These are phyloP conservation scores for Forbesichthys agassizii DNA, from an alignment of 2,113 vertebrate genomes.

Conservation along the genomic window DNA sequence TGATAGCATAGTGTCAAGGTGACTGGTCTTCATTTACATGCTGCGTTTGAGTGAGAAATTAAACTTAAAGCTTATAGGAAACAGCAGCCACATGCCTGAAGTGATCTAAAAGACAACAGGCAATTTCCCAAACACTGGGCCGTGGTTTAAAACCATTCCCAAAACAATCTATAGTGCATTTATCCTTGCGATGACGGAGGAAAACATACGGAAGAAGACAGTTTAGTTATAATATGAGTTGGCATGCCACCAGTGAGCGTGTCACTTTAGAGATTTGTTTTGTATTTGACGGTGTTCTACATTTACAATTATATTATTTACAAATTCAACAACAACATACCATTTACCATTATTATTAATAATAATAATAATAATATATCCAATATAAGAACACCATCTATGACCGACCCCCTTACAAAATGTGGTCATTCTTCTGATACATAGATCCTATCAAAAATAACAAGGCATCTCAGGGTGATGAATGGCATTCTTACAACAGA, in stretches of 20 bases:
- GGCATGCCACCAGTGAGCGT: not conserved
- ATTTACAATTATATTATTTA: not conserved
- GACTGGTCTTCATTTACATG: constrained; percentile 24
- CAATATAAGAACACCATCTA: not conserved
- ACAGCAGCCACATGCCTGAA: not conserved
- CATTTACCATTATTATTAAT: not conserved
- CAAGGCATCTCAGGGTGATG: too few species aligned
- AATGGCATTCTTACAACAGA: too few species aligned
- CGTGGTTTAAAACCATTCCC: not conserved
- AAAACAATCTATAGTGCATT: not conserved
- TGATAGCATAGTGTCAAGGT: constrained; percentile 29
- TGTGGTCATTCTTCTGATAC: too few species aligned
- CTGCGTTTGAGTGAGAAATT: constrained; percentile 31
- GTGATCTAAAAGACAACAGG: constrained; percentile 1
- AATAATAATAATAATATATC: too few species aligned
- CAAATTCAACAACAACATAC: not conserved
- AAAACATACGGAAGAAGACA: too few species aligned
- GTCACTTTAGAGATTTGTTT: not conserved
- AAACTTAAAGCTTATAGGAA: constrained; percentile 10
- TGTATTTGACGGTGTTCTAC: not conserved
- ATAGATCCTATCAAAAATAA: too few species aligned
- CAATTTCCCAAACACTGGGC: not conserved
- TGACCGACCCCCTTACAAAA: too few species aligned
- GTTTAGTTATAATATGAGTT: not conserved
- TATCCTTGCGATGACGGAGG: not conserved